These are phyloP conservation scores for Drosophila testacea DNA, from an alignment of 2,888 invertebrate genomes.

Conservation along the genomic window DNA sequence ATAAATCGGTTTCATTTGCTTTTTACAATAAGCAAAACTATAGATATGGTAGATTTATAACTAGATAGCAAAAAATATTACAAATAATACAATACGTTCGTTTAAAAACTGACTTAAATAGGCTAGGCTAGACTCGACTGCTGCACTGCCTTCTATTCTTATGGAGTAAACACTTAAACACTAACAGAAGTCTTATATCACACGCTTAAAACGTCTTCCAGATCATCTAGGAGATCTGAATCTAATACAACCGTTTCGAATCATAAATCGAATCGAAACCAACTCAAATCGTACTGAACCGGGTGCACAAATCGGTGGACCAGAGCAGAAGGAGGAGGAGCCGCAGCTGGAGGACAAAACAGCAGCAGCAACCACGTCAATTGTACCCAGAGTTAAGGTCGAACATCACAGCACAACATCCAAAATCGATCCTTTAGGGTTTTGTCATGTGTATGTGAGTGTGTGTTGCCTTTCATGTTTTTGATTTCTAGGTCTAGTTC, in stretches of 20 bases:
- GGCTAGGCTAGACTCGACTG: slow-evolving; percentile 43
- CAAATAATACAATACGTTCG: slow-evolving; percentile 80
- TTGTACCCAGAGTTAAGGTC: slow-evolving; percentile 56
- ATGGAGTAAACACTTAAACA: slow-evolving; percentile 63
- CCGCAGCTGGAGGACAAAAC: slow-evolving; percentile 79
- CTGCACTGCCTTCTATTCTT: slow-evolving; percentile 38
- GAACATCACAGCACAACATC: slow-evolving; percentile 54
- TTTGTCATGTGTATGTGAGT: slow-evolving; percentile 42
- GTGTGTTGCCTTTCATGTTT: slow-evolving; percentile 36
- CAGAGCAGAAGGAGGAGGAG: slow-evolving; percentile 78
- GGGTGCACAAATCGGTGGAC: slow-evolving; percentile 76
- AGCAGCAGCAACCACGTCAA: slow-evolving; percentile 76
- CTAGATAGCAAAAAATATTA: slow-evolving; percentile 73
- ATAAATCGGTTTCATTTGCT: slow-evolving; percentile 77
- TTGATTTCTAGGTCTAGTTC: slow-evolving; percentile 29
- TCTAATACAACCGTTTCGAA: slow-evolving; percentile 15
- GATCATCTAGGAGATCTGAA: slow-evolving; percentile 27
- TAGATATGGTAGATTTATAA: slow-evolving; percentile 53
- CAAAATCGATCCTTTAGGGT: slow-evolving; percentile 42
- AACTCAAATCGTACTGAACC: slow-evolving; percentile 34
- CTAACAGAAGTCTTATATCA: slow-evolving; percentile 77
- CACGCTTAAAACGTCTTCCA: slow-evolving; percentile 66
- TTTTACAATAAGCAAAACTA: slow-evolving; percentile 63
- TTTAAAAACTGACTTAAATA: slow-evolving; percentile 79
- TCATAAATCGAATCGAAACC: slow-evolving; percentile 11